Percentiles rank a stretch among this genome's conserved stretches.
Conservation (phyloP, 2,113 vertebrate genomes). For the Malurus cyaneus region DNA sequence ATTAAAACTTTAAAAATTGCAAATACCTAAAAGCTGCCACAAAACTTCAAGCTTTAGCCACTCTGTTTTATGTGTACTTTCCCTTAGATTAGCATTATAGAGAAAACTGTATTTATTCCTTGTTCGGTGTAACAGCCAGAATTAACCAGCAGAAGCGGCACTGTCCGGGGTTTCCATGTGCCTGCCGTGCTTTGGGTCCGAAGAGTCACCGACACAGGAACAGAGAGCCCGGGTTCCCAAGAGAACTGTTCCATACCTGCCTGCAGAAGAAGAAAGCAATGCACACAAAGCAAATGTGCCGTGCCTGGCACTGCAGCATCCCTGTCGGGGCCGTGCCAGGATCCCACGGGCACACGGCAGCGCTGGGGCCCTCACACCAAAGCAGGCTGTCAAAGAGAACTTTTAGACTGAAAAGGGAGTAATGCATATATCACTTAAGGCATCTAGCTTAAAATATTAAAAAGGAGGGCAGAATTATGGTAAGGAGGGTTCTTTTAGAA, state of each 20-base stretch:
- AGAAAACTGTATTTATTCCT: background rate
- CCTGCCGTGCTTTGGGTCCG: background rate
- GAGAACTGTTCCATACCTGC: background rate
- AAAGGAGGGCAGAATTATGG: slow-evolving; percentile 29
- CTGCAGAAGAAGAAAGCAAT: background rate
- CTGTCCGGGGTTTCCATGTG: background rate
- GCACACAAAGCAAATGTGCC: background rate
- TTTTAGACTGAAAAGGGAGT: background rate
- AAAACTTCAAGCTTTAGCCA: background rate
- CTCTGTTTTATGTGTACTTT: background rate
- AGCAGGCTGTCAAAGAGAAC: background rate
- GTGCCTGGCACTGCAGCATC: background rate
- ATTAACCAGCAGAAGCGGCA: background rate
- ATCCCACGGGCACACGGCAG: background rate
- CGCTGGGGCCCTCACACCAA: background rate
- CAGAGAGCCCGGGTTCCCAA: background rate
- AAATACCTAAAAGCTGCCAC: background rate
- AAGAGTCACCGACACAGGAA: background rate
- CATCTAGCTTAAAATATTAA: slow-evolving; percentile 46
- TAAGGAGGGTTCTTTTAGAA: slow-evolving; percentile 1
- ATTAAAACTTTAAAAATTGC: background rate
- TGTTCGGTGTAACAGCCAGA: background rate
- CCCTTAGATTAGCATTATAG: background rate
- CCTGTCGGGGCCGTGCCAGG: background rate
- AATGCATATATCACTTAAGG: slow-evolving; percentile 32